Conservation (phyloP, 2,113 vertebrate species). For the Ammodytes marinus region DNA sequence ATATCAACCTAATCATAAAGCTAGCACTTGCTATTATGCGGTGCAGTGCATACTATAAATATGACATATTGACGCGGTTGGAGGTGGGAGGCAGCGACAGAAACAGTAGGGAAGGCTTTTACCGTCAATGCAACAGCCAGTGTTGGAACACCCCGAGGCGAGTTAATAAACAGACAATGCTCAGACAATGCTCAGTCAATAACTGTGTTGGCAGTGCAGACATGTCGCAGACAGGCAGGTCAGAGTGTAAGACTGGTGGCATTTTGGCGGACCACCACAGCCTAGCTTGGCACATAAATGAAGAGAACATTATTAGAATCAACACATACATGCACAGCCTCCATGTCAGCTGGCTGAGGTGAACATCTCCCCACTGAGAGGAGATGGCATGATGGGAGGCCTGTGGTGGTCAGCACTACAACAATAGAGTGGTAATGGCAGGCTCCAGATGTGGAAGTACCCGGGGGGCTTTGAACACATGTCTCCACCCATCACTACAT, state of each 20-base stretch:
- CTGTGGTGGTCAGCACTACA: constrained; percentile 48
- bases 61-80: constrained; percentile 44
- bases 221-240: constrained; percentile 48
- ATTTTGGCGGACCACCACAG: constrained; percentile 14
- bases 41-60: constrained; percentile 48
- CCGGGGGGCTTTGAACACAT: constrained; percentile 21
- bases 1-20: constrained; percentile 60
- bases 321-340: constrained; percentile 21
- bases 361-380: not conserved
- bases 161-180: constrained; percentile 61
- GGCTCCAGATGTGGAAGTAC: constrained; percentile 71
- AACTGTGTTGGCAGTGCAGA: constrained; percentile 50
- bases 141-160: constrained; percentile 62
- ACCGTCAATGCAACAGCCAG: constrained; percentile 57
- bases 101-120: constrained; percentile 49
- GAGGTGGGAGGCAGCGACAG: constrained; percentile 41
- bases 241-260: constrained; percentile 44
- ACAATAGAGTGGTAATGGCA: constrained; percentile 62
- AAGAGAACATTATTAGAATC: constrained; percentile 23
- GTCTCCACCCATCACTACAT: constrained; percentile 62
- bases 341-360: constrained; percentile 23
- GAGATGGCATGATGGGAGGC: constrained; percentile 21
- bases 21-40: constrained; percentile 25
- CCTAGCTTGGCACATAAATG: constrained; percentile 24
- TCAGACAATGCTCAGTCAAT: constrained; percentile 52